Percentiles rank a stretch among this genome's conserved stretches.
phyloP scores from a whole-genome alignment of 2,888 invertebrate species.

The Salticus scenicus region DNA sequence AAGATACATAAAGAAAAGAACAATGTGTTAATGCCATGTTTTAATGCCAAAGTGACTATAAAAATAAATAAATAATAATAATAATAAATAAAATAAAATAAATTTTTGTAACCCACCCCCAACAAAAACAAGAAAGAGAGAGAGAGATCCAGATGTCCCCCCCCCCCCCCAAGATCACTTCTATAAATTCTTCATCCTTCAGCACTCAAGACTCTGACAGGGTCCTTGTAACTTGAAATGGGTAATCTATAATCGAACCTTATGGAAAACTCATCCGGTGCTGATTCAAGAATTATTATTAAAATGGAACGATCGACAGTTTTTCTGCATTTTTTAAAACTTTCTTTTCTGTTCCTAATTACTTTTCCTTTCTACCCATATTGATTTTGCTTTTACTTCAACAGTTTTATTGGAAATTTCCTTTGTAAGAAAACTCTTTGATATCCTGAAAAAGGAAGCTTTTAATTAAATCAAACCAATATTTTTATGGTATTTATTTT shows the following conservation, averaged over 20 bases:
- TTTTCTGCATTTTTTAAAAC: neutral
- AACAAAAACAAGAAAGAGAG: no score
- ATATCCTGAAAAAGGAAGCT: neutral
- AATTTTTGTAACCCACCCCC: no score
- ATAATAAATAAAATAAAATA: no score
- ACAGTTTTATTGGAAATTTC: neutral
- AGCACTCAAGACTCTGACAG: no score
- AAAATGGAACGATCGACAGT: neutral
- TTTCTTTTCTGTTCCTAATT: neutral
- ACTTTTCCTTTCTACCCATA: neutral
- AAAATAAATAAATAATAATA: no score
- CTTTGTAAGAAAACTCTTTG: neutral
- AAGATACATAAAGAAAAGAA: no score
- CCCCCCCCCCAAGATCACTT: no score
- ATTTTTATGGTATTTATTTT: neutral
- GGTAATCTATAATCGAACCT: neutral
- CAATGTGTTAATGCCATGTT: no score
- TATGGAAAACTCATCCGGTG: slow-evolving; percentile 7
- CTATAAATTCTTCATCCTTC: no score
- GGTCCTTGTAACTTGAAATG: neutral
- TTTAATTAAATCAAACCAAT: neutral
- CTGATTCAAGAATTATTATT: neutral
- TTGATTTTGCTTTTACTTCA: neutral
- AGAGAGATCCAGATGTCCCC: no score
- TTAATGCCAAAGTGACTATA: no score